Evolutionary conservation across 1,140 invertebrate genomes (phyloP), one percentile per base, ranked within the genome.

Genomic region (Bombus polaris): DNA sequence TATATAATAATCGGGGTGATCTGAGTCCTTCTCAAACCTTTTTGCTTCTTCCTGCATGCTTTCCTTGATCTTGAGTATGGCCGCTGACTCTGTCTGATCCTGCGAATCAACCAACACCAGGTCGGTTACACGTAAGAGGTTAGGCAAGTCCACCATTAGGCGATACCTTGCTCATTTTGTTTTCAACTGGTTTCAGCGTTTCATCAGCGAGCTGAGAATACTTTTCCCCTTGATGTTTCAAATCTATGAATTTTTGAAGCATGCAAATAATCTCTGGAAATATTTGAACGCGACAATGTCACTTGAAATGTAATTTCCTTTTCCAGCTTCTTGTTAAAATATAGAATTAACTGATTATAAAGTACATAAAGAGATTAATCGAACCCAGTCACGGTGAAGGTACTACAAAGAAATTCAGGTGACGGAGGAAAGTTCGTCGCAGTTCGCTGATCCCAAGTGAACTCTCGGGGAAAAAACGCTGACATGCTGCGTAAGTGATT

Each of bases 41-140:
- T 99, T 99, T 94, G 99, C 99, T 96, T 99, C 99, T 96, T 99
- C 99, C 96, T 99, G 99, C 99, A 99, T 99, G 96, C 98, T 99
- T 96, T 99, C 99, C 97, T 99, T 99, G 95, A 99, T 99, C 97
- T 99, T 99, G 95, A 99, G 97, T 96, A 99, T 99, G 96, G 99
- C 99, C 94, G 98, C 99, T 92, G 98, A 99, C 97, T 99, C 99
- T 93, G 97, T 99, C 97, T 99, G 98, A 96, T 99, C 98, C 97
- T 98, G 97, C 95, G 96, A 97, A 96, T 95, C 96, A 96, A 96
- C 96, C 96, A 96, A 96, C 95, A 96, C 93, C 91, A 94, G 93
- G 94, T 93, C 94, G 93, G 94, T 95, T 95, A 95, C 93, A 95
- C 94, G 91, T 92, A 87, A 93, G 93, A 96, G 95, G 88, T 96